A percentile compares a stretch with the other conserved stretches of the same genome.
phyloP scores from a whole-genome alignment of 2,113 vertebrate species.

The Oncorhynchus mykiss region DNA sequence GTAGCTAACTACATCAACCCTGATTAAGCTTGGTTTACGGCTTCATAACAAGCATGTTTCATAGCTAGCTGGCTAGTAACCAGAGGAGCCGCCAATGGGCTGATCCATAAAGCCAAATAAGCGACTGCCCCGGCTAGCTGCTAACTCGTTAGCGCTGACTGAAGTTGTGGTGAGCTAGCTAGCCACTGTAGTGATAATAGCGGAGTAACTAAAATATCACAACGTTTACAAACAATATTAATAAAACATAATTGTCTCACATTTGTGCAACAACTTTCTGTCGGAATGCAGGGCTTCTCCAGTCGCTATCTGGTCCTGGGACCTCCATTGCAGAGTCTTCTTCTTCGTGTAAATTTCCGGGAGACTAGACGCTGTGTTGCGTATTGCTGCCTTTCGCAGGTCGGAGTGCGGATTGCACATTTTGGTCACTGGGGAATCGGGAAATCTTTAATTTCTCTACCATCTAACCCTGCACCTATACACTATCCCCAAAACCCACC shows the following conservation, averaged over 20 bases:
- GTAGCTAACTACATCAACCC: not conserved
- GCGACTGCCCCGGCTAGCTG: not conserved
- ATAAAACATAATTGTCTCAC: constrained; percentile 72
- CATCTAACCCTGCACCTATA: too few relatives aligned
- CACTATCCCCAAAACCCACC: too few relatives aligned
- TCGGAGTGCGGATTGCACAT: too few relatives aligned
- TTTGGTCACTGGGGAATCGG: too few relatives aligned
- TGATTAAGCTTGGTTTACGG: too few relatives aligned
- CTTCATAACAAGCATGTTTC: too few relatives aligned
- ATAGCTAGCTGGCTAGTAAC: not conserved
- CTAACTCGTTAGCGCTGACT: too few relatives aligned
- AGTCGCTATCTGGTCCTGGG: constrained; percentile 87
- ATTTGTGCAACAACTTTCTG: constrained; percentile 97
- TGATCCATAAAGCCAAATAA: too few relatives aligned
- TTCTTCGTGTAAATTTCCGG: not conserved
- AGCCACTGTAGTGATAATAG: not conserved
- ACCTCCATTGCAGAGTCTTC: constrained; percentile 72
- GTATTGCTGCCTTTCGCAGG: too few relatives aligned
- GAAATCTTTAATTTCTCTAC: too few relatives aligned
- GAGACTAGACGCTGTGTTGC: too few relatives aligned
- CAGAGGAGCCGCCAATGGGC: too few relatives aligned
- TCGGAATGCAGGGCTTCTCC: constrained; percentile 89
- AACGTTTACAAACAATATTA: constrained; percentile 4
- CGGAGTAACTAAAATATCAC: constrained; percentile 3
- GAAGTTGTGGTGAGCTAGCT: constrained; percentile 1